phyloP scores from a whole-genome alignment of 2,113 vertebrate species.

The Procavia capensis region DNA sequence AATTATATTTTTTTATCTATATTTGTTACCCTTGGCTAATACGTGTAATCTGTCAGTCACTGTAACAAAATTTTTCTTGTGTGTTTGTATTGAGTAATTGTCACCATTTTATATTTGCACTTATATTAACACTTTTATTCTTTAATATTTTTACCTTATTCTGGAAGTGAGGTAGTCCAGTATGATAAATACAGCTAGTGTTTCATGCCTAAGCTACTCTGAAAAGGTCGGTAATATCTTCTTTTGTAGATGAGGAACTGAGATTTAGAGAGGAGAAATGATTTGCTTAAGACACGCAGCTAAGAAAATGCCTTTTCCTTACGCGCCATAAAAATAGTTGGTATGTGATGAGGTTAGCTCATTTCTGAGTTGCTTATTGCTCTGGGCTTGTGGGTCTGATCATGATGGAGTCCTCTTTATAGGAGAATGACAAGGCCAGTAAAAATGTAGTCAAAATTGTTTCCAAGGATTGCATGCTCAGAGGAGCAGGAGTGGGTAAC shows the following conservation, averaged over 20 bases:
- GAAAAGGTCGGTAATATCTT: background rate
- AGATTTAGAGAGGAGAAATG: background rate
- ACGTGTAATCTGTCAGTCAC: background rate
- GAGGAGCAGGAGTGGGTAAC: background rate
- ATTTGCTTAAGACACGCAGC: background rate
- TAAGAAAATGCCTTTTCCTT: background rate
- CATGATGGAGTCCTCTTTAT: background rate
- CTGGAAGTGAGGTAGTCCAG: background rate
- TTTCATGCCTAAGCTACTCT: background rate
- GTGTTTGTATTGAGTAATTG: background rate
- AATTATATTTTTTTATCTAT: background rate
- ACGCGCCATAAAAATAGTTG: background rate
- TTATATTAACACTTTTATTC: background rate
- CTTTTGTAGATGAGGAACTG: constrained; percentile 12
- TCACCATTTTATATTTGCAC: background rate
- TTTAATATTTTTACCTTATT: constrained; percentile 24
- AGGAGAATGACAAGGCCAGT: background rate
- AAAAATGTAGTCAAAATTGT: background rate
- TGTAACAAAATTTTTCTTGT: background rate
- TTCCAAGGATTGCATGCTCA: background rate
- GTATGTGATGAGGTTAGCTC: background rate
- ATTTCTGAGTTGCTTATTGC: background rate
- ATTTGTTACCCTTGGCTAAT: background rate
- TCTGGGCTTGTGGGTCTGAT: background rate
- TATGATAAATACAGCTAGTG: background rate